Base-by-base conservation (phyloP, 1,140 invertebrate genomes). In the Dendrolimus punctatus region DNA sequence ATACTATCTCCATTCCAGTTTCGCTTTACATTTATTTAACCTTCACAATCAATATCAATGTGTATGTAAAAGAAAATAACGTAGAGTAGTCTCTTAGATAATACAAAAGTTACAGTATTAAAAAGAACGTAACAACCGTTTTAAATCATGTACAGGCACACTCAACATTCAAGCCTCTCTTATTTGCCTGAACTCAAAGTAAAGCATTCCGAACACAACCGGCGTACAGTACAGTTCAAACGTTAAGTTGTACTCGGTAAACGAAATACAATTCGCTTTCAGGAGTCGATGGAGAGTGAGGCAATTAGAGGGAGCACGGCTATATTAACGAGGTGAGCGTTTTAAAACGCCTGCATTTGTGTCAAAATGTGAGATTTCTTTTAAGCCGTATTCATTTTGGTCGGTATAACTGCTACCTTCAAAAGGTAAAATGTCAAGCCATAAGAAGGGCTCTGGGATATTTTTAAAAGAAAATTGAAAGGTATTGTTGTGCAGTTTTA, bases 241-340 rank as follows among this genome's bases (percentile, higher is more conserved):
- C n/a, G 43, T 45, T 45, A 45, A 45, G 43, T 45, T 45, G 43
- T 9, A 45, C 43, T 45, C 7, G 43, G 43, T 45, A 45, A 45
- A 10, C 43, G 43, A 10, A 45, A 45, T 45, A 45, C 43, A 45
- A 45, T 45, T 45, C 43, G 43, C 43, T 45, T 45, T n/a, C n/a
- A 10, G n/a, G 23, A 45, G 43, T 45, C n/a, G 43, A 45, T 10
- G 43, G 43, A 45, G 23, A 23, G 43, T 45, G 43, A 45, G 43
- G 5, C 43, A 45, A 45, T 45, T 45, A 45, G 43, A 45, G 23
- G n/a, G 7, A 45, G 43, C n/a, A n/a, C n/a, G 5, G 43, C 43
- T 6, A 10, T 10, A n/a, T 10, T 45, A 45, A 45, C 43, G 43
- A 45, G 43, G n/a, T n/a, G n/a, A 9, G 43, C 23, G n/a, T 45